A percentile compares a stretch with the other conserved stretches of the same genome.
These are phyloP conservation scores for Lagria hirta DNA, from an alignment of 2,888 invertebrate genomes.

Conservation along the genomic window DNA sequence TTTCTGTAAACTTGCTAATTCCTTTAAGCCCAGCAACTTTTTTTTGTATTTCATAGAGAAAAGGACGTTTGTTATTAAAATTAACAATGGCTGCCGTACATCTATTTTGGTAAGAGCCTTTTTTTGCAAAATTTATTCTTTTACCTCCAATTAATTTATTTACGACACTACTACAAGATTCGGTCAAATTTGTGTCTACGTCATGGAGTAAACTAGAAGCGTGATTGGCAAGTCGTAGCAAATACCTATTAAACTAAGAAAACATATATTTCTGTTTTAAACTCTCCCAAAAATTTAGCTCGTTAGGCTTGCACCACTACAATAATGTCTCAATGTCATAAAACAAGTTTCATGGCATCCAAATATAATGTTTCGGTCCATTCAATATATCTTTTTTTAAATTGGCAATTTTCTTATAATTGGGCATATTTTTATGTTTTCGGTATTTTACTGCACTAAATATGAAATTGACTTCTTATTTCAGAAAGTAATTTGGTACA, in stretches of 20 bases:
- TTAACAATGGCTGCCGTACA: conserved; percentile 41
- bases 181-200: conserved; percentile 40
- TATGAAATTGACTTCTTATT: no score
- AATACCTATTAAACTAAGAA: background rate
- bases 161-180: conserved; percentile 40
- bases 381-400: no score
- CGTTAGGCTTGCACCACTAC: background rate
- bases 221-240: conserved; percentile 16
- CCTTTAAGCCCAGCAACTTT: background rate
- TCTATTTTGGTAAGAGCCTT: conserved; percentile 40
- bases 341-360: no score
- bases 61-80: conserved; percentile 33
- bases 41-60: conserved; percentile 1
- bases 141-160: conserved; percentile 45
- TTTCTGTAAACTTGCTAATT: background rate
- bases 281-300: background rate
- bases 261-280: background rate
- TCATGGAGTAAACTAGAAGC: conserved; percentile 33
- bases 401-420: no score
- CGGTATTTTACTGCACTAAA: no score
- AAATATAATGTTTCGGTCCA: no score
- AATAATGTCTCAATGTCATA: background rate
- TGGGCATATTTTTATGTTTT: no score
- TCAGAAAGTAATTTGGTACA: no score
- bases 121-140: conserved; percentile 40